A percentile compares a stretch with the other conserved stretches of the same genome.
Evolutionary conservation across 2,888 invertebrate genomes (phyloP).

Genomic region (Xestia c-nigrum): DNA sequence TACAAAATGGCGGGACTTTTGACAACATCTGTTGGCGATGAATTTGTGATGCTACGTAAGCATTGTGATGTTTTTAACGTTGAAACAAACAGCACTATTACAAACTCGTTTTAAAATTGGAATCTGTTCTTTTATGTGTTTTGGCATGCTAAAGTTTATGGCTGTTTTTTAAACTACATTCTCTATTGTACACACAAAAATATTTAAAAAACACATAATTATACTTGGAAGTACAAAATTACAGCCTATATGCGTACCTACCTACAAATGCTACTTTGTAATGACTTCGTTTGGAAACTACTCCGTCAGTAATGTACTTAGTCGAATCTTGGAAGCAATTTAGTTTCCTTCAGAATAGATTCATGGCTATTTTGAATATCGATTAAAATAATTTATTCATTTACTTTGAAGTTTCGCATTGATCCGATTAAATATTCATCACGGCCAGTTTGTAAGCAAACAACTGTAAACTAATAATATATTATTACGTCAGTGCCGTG

Average conservation of each 20-base stretch:
- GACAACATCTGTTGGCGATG: conserved; percentile 51
- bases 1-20: conserved; percentile 33
- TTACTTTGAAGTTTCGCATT: conserved; percentile 30
- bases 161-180: not conserved
- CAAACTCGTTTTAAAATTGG: conserved; percentile 30
- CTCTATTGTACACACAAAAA: not conserved
- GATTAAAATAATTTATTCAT: conserved; percentile 42
- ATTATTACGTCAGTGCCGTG: conserved; percentile 2
- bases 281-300: not conserved
- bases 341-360: not conserved
- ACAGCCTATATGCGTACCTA: not conserved
- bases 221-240: not conserved
- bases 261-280: not conserved
- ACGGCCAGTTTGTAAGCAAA: conserved; percentile 11
- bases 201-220: not conserved
- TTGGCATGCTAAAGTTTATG: not conserved
- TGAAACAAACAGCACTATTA: conserved; percentile 32
- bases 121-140: not conserved
- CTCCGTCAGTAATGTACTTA: not conserved
- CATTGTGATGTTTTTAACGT: conserved; percentile 34
- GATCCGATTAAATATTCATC: conserved; percentile 33
- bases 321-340: conserved; percentile 16
- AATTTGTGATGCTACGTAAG: conserved; percentile 29
- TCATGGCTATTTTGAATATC: not conserved
- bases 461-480: conserved; percentile 11